Evolutionary conservation across 2,797 vertebrate species (phyloP).

Genomic region (Avahi laniger): DNA sequence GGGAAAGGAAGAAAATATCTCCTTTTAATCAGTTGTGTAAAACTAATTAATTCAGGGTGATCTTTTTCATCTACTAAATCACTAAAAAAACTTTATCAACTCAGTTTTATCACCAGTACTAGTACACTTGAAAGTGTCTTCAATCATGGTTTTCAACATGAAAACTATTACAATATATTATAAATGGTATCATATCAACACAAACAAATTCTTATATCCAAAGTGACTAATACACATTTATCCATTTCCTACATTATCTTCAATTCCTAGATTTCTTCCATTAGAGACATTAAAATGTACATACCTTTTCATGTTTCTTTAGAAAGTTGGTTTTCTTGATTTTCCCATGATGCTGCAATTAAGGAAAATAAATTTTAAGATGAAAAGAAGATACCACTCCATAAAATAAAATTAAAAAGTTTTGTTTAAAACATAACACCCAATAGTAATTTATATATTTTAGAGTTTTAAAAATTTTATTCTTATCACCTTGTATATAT

Average conservation of each 20-base stretch:
- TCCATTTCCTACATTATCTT: not conserved
- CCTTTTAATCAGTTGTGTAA: not conserved
- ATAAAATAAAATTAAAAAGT: not conserved
- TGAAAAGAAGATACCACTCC: not conserved
- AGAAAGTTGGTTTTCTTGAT: constrained; percentile 94
- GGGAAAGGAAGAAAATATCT: not conserved
- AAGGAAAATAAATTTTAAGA: constrained; percentile 59
- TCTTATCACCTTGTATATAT: not conserved
- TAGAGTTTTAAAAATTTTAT: not conserved
- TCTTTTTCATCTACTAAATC: not conserved
- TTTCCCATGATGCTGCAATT: constrained; percentile 95
- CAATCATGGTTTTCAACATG: not conserved
- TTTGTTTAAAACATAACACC: constrained; percentile 31
- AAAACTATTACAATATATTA: not conserved
- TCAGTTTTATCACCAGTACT: not conserved
- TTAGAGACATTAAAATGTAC: constrained; percentile 53
- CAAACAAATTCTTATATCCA: constrained; percentile 1
- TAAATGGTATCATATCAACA: not conserved
- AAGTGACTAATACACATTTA: not conserved
- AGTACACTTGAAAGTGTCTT: not conserved
- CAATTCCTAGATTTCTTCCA: constrained; percentile 35
- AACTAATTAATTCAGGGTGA: not conserved
- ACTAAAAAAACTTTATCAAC: not conserved
- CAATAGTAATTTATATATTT: not conserved
- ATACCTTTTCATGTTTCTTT: constrained; percentile 98